These are phyloP conservation scores for Speoplatyrhinus poulsoni DNA, from an alignment of 2,113 vertebrate species.

Conservation along the genomic window DNA sequence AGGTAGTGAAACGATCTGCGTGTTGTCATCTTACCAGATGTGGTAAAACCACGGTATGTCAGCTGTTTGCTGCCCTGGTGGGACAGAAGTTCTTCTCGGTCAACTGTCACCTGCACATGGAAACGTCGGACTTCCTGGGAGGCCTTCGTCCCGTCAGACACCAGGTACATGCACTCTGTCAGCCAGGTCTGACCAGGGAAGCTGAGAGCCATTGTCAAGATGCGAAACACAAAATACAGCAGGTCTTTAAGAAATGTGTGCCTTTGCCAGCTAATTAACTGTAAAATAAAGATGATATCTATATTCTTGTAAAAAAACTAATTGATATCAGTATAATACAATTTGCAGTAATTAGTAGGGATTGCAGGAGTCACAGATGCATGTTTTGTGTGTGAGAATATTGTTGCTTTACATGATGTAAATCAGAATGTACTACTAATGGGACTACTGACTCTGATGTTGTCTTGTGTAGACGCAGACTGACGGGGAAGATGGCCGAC, in stretches of 20 bases:
- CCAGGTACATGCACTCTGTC: constrained; percentile 56
- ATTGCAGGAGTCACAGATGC: no score
- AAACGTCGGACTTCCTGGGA: constrained; percentile 95
- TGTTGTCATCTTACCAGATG: constrained; percentile 74
- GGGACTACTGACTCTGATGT: neutral
- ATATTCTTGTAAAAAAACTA: no score
- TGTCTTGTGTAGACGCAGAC: constrained; percentile 68
- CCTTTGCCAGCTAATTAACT: no score
- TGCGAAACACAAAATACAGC: no score
- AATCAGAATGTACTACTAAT: neutral
- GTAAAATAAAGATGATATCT: no score
- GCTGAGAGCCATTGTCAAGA: no score
- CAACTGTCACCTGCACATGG: constrained; percentile 96
- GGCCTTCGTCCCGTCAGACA: constrained; percentile 89
- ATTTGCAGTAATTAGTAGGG: no score
- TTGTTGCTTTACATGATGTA: no score
- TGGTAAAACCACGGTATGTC: constrained; percentile 97
- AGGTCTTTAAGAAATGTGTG: no score
- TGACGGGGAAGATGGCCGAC: constrained; percentile 76
- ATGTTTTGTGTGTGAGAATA: no score
- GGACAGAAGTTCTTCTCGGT: constrained; percentile 85
- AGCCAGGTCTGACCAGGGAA: neutral
- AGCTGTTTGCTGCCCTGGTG: constrained; percentile 88
- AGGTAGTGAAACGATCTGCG: no score
- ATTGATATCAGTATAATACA: no score